Evolutionary conservation across 2,888 invertebrate species (phyloP), one percentile per base, ranked within the genome.

Genomic region (Tetranychus truncatus): DNA sequence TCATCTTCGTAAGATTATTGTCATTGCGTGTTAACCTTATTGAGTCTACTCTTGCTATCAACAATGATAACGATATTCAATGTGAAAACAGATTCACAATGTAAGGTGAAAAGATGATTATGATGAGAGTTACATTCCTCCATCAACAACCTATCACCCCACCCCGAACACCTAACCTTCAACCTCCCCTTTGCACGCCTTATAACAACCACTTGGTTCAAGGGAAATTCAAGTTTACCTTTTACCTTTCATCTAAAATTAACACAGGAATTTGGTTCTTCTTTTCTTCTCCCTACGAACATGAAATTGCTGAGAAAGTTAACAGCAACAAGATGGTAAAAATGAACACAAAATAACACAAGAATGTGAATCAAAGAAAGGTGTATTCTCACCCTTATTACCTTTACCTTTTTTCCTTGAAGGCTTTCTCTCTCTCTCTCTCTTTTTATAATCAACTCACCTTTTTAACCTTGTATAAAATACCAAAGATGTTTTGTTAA

Each of bases 141-240:
- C 55, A 55, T 55, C 55, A 55, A 55, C 55, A 55, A 55, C 55
- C 55, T 55, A 55, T 55, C 55, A 55, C 55, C 55, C 55, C 55
- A 55, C 9, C 55, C 55, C 55, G 15, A 55, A 55, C 55, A 55
- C 55, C 55, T 55, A 15, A 55, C 9, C 55, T 15, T 55, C 55
- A 55, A 15, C 55, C 55, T 55, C 55, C 55, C 55, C 55, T 55
- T 55, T 55, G 55, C 55, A 55, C 55, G 55, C 55, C 55, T 55
- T 55, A 55, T 55, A 55, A 55, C 55, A 55, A 15, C 55, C 34
- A 34, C 34, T 34, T 34, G 34, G 34, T 34, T 34, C 4, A 34
- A 5, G 5, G 34, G 34, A 34, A 34, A 34, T 5, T 34, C 34
- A 34, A 34, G 34, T 34, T 34, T 15, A 55, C 15, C 55, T 15